These are phyloP conservation scores for Cotesia glomerata DNA, from an alignment of 1,140 invertebrate genomes.

Conservation along the genomic window DNA sequence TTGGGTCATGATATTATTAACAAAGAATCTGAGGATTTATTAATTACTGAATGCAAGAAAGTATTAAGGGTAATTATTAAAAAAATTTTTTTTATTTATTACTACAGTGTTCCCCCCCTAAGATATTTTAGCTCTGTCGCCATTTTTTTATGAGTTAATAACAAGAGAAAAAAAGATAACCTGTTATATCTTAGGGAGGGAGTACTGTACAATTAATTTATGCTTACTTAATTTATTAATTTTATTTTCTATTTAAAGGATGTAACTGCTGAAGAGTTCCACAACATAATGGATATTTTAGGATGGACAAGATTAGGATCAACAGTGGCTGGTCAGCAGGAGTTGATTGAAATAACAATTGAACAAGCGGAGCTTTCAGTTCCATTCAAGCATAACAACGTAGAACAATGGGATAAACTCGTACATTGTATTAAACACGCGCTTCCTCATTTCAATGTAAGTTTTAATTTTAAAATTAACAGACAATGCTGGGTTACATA, in stretches of 20 bases:
- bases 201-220: too few relatives aligned
- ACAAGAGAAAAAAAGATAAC: too few relatives aligned
- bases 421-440: slow-evolving; percentile 85
- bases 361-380: slow-evolving; percentile 80
- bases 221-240: too few relatives aligned
- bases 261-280: slow-evolving; percentile 91
- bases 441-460: slow-evolving; percentile 87
- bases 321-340: slow-evolving; percentile 82
- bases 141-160: too few relatives aligned
- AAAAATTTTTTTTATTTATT: slow-evolving; percentile 10
- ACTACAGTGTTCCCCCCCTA: too few relatives aligned
- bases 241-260: slow-evolving; percentile 67
- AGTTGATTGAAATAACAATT: slow-evolving; percentile 83
- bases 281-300: slow-evolving; percentile 85
- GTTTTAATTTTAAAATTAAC: slow-evolving; percentile 47
- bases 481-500: not conserved
- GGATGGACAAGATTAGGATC: slow-evolving; percentile 80
- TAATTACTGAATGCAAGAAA: slow-evolving; percentile 88
- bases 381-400: slow-evolving; percentile 79
- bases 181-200: too few relatives aligned
- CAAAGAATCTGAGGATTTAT: slow-evolving; percentile 85
- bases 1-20: slow-evolving; percentile 80
- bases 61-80: slow-evolving; percentile 72
- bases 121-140: too few relatives aligned
- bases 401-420: slow-evolving; percentile 79